Evolutionary conservation across 2,888 invertebrate species (phyloP), one percentile per base, ranked within the genome.

Genomic region (Girardia tigrina): DNA sequence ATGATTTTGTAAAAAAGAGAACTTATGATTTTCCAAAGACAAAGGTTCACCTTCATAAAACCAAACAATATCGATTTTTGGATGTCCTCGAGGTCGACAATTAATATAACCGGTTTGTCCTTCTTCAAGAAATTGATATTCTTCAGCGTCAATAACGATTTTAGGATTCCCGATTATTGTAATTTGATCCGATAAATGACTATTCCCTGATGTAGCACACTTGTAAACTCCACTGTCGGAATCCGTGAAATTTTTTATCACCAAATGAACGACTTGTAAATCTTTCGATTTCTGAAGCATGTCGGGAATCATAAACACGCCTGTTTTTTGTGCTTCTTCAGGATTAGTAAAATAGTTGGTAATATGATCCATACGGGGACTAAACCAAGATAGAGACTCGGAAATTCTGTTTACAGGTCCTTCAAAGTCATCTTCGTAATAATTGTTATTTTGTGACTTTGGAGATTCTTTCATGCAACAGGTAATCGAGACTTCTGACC

Each of bases 11-110:
- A 42, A 27, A 74, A 56, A 74, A 1, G 74, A 29, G 27, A 74
- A 74, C 26, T 69, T 28, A 14, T 69, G 56, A 74, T 74, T 69
- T 2, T 42, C 56, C 1, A 69, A 26, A 1, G 56, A 26, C 14
- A 74, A 56, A 69, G 42, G 74, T 29, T 74, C 56, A 1, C 42
- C 74, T 29, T 74, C 56, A 42, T 4, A 74, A 69, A 74, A 74
- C 74, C 74, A 74, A 12, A 26, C 56, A 26, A 74, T 69, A 42
- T 74, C 56, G 26, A 74, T 74, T 69, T 28, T 74, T 6, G 74
- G 56, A 6, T 42, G 74, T 26, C 74, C 74, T 56, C 74, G 42
- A 26, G 69, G 26, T 4, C 26, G 69, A 56, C 74, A 74, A n/a
- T 69, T 26, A 70, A 74, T 74, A 27, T 74, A n/a, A 12, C 74